Percentiles rank a stretch among this genome's conserved stretches.
Evolutionary conservation across 2,113 vertebrate species (phyloP).

Genomic region (Hirundichthys speculiger): DNA sequence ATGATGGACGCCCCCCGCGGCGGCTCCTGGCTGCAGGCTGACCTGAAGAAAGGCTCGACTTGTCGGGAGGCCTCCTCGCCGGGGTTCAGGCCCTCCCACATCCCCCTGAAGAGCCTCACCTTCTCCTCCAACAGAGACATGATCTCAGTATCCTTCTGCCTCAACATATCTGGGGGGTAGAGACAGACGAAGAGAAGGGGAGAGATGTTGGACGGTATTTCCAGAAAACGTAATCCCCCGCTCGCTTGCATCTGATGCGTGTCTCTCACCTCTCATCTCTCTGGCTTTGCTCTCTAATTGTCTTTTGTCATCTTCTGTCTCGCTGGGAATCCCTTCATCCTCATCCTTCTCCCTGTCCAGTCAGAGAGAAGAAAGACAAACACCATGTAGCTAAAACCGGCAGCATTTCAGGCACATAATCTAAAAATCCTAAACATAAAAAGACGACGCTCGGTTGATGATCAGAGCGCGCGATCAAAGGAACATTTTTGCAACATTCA

Average conservation of each 20-base stretch:
- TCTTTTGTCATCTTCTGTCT: slow-evolving; percentile 93
- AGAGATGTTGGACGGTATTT: not conserved
- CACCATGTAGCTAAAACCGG: not conserved
- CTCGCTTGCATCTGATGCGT: not conserved
- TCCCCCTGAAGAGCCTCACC: slow-evolving; percentile 88
- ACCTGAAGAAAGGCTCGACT: slow-evolving; percentile 86
- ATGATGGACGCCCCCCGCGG: slow-evolving; percentile 89
- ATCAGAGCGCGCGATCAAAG: too few species aligned
- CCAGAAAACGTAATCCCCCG: not conserved
- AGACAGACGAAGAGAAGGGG: not conserved
- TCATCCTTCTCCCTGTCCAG: slow-evolving; percentile 91
- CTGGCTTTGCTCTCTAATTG: slow-evolving; percentile 88
- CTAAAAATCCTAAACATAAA: not conserved
- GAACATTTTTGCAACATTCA: too few species aligned
- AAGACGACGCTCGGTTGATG: too few species aligned
- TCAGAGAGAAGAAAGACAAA: not conserved
- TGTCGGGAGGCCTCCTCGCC: slow-evolving; percentile 74
- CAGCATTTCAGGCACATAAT: not conserved
- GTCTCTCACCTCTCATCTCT: slow-evolving; percentile 89
- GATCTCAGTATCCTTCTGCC: slow-evolving; percentile 93
- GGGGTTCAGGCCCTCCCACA: slow-evolving; percentile 83
- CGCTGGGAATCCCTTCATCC: slow-evolving; percentile 95
- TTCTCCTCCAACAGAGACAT: slow-evolving; percentile 91
- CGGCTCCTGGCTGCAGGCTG: slow-evolving; percentile 83
- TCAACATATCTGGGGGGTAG: slow-evolving; percentile 85